Base-by-base conservation (phyloP, 2,888 invertebrate species). In the Aphelenchoides bicaudatus region DNA sequence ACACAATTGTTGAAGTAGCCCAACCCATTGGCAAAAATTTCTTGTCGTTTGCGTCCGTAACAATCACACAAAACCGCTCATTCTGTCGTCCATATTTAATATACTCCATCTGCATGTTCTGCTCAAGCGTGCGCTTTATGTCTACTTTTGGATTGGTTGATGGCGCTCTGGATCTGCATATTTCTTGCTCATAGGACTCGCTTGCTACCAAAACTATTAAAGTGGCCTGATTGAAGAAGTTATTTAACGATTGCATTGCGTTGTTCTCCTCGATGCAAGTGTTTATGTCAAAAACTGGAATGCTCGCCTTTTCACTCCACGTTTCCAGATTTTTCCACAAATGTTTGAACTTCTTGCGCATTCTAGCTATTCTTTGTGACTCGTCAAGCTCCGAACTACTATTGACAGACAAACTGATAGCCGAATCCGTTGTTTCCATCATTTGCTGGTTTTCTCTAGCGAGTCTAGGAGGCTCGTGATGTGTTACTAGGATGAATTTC, bases 31-130 rank as follows among this genome's bases (percentile, higher is more conserved):
- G 52, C 28, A 21, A 8, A 28, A 38, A 30, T 27, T 27, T 19
- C 1, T 6, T n/a, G 38, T 51, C 52, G 13, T 21, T 23, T 16
- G 30, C 25, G 1, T 19, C 21, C 25, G 13, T 19, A 1, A 30
- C 10, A 1, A 51, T 16, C 51, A 51, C 52, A 10, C 50, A 27
- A 23, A 56, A 56, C 10, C 57, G 50, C 27, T 39, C 25, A 27
- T 56, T 56, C n/a, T n/a, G n/a, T 19, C 57, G 16, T 19, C 53
- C 53, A 2, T 3, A 21, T 23, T 56, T 39, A 38, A 53, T 16
- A 39, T 37, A 53, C 34, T 56, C 57, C 37, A 19, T 27, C 2
- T 52, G 51, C 13, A 56, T 30, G 25, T 52, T 16, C 21, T 56
- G 31, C 21, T 56, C 39, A 27, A 56, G 37, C n/a, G 28, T 27